These are phyloP conservation scores for Uloborus diversus DNA, from an alignment of 1,140 invertebrate genomes.

Conservation along the genomic window DNA sequence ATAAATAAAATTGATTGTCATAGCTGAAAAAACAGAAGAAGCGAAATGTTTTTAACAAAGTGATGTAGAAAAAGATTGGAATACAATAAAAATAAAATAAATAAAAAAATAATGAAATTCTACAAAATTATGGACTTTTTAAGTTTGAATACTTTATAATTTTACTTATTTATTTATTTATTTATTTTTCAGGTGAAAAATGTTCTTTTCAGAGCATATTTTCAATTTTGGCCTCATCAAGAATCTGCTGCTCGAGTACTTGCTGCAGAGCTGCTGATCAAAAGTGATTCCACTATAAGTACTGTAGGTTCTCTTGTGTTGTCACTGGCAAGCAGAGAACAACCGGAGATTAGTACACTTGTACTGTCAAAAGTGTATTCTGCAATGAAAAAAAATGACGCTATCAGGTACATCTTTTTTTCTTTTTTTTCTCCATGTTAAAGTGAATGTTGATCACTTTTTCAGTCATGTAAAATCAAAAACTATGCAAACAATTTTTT, in stretches of 20 bases:
- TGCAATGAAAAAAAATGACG: slow-evolving; percentile 23
- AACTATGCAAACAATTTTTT: no score
- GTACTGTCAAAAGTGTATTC: slow-evolving; percentile 24
- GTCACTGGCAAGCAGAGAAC: slow-evolving; percentile 9
- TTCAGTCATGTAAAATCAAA: no score
- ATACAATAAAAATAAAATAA: no score
- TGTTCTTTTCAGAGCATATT: slow-evolving; percentile 68
- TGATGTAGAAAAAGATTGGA: no score
- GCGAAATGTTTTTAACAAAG: no score
- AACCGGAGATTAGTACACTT: slow-evolving; percentile 27
- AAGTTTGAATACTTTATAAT: not conserved
- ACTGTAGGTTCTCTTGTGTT: slow-evolving; percentile 20
- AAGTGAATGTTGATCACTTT: no score
- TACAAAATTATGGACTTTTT: no score
- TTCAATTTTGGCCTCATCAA: slow-evolving; percentile 72
- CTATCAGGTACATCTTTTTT: not conserved
- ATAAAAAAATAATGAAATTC: no score
- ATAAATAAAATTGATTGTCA: no score
- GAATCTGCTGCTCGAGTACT: slow-evolving; percentile 78
- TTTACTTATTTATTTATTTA: not conserved
- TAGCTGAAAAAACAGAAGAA: no score
- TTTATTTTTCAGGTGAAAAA: slow-evolving; percentile 21
- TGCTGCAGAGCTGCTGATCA: slow-evolving; percentile 77
- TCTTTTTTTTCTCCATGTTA: no score
- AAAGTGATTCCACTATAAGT: slow-evolving; percentile 60